These are phyloP conservation scores for Mormyrus lacerda DNA, from an alignment of 2,113 vertebrate genomes.

Conservation along the genomic window DNA sequence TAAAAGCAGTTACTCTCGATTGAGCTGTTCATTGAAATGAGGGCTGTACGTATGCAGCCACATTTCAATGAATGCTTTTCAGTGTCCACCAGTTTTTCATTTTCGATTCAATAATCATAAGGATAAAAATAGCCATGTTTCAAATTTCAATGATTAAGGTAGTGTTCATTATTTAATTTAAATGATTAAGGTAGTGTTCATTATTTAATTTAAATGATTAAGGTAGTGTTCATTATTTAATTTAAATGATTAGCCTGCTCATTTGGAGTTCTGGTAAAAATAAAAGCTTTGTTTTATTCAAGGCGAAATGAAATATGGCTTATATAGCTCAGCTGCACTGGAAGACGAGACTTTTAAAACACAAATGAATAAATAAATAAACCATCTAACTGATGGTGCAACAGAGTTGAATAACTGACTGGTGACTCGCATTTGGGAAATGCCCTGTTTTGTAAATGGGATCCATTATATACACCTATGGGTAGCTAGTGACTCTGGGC, in stretches of 20 bases:
- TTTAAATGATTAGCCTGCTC: neutral
- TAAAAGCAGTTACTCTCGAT: neutral
- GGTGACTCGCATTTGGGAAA: neutral
- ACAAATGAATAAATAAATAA: neutral
- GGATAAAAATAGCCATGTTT: neutral
- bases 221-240: neutral
- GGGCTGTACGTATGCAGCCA: neutral
- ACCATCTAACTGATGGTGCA: neutral
- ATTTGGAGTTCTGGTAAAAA: neutral
- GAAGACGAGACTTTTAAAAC: neutral
- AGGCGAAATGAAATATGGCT: neutral
- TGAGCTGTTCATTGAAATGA: neutral
- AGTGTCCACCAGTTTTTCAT: neutral
- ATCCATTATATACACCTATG: neutral
- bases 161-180: neutral
- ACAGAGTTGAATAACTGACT: neutral
- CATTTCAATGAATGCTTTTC: neutral
- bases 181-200: neutral
- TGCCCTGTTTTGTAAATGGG: neutral
- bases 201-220: neutral
- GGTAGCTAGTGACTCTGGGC: neutral
- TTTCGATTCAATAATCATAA: neutral
- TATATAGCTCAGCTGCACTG: neutral
- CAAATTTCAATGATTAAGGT: neutral
- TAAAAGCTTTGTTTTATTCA: neutral